A percentile compares a stretch with the other conserved stretches of the same genome.
phyloP scores from a whole-genome alignment of 2,797 vertebrate species.

The Euthynnus affinis region DNA sequence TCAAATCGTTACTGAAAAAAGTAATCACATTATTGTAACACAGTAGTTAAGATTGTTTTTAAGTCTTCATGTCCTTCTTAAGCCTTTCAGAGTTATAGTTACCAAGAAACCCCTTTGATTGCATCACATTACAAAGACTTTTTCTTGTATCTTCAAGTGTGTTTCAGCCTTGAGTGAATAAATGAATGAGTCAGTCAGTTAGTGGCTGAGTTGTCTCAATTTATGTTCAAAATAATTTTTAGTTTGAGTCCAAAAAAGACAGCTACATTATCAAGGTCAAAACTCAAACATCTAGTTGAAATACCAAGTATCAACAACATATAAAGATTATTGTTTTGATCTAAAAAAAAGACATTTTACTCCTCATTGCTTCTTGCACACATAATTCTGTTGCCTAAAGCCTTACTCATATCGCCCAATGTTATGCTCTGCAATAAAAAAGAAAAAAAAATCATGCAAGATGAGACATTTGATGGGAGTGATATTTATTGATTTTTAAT shows the following conservation, averaged over 20 bases:
- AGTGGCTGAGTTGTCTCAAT: background rate
- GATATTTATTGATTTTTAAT: slow-evolving; percentile 81
- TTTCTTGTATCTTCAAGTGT: slow-evolving; percentile 5
- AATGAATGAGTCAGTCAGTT: background rate
- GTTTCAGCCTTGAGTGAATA: slow-evolving; percentile 20
- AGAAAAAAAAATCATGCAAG: slow-evolving; percentile 57
- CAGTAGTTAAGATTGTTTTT: background rate
- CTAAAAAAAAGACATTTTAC: background rate
- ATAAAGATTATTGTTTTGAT: background rate
- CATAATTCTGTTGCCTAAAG: background rate
- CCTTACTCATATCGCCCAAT: slow-evolving; percentile 11
- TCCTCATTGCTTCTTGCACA: background rate
- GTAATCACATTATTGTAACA: too few species aligned
- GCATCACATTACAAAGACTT: background rate
- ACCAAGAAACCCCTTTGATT: background rate
- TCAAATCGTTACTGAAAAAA: too few species aligned
- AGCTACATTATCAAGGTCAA: background rate
- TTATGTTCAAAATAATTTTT: background rate
- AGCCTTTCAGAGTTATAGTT: background rate
- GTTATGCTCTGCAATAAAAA: slow-evolving; percentile 30
- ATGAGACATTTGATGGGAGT: slow-evolving; percentile 71
- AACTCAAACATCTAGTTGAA: background rate
- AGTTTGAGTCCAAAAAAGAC: background rate
- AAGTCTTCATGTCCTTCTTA: background rate
- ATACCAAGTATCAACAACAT: background rate